Base-by-base conservation (phyloP, 2,113 vertebrate species). In the Scatophagus argus region DNA sequence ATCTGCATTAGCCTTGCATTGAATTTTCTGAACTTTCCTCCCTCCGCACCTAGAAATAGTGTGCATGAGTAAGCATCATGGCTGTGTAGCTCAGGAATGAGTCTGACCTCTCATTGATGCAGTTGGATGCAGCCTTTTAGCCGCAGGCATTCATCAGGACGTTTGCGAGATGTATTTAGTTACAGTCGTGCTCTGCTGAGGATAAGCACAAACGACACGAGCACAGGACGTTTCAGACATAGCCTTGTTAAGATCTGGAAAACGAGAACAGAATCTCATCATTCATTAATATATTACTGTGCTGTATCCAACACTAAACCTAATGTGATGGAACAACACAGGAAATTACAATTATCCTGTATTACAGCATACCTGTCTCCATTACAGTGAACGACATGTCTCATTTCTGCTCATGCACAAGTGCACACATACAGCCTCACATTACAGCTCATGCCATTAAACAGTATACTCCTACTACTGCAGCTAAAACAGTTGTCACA, bases 91-190 rank as follows among this genome's bases (percentile, higher is more conserved):
- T 73, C 68, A 62, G 64, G 11, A 67, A 54, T 27, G 11, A 62
- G 41, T 7, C 27, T 66, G 79, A 83, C 69, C 74, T 58, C 62
- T 9, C 8, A n/a, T 54, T 44, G 4, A 49, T 68, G 39, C 25
- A 41, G 52, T 55, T 66, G 39, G 51, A 65, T 73, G 70, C 46
- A 58, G 62, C 70, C 32, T 29, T 84, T 84, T 67, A 51, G 65
- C 62, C 19, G 4, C 3, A 43, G 80, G 80, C 51, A 11, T 38
- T 84, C 44, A 79, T 64, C 54, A 31, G 77, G 56, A 79, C 39
- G 29, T 72, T 17, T 46, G 51, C 8, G 8, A 68, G 39, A 46
- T 70, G 34, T 54, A 66, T 72, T 72, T 65, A 47, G 38, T 67
- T 81, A 41, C 32, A 60, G 75, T 73, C 68, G 36, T 41, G 54